Evolutionary conservation across 2,888 invertebrate genomes (phyloP), one percentile per base, ranked within the genome.

Genomic region (Sinopyrophorus schimmeli): DNA sequence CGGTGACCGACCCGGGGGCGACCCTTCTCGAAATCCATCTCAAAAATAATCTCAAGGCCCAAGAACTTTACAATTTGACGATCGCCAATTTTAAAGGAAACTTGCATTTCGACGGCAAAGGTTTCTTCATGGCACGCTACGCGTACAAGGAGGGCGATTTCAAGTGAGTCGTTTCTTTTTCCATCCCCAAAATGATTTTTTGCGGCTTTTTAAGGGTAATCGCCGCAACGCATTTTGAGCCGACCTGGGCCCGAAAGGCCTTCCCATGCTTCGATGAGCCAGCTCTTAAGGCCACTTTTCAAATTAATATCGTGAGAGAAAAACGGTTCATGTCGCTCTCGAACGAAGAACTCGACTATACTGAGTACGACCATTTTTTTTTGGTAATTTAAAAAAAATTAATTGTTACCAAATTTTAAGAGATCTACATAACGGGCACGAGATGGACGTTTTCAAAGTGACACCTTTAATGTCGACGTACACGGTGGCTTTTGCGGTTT

Each of bases 261-360:
- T 87, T 89, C 66, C 89, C 89, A 9, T 83, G 86, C 58, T 87
- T 88, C 60, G 89, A 89, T 61, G 84, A 85, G 51, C 82, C 74
- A 0, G 70, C 70, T 0, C 68, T 69, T 41, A 51, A 63, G 1
- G 62, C 76, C 0, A 62, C 55, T 0, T 71, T 76, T 3, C 62
- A 62, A 0, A 74, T 78, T 24, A 72, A 69, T 0, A 70, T 76
- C 42, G 69, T 72, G 38, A 64, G 47, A 28, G 17, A 21, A 11
- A 9, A 12, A 10, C 11, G 26, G 9, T 58, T 55, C 20, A 26
- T 18, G 18, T 46, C 46, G 1, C 3, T 49, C 3, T 39, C 49
- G 10, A 53, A 53, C 10, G 34, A 41, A 34, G 34, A 26, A 1
- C 23, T 47, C 1, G 35, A 38, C 5, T 5, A 11, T 2, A 47